phyloP scores from a whole-genome alignment of 2,888 invertebrate genomes.

The Exocentrus adspersus region DNA sequence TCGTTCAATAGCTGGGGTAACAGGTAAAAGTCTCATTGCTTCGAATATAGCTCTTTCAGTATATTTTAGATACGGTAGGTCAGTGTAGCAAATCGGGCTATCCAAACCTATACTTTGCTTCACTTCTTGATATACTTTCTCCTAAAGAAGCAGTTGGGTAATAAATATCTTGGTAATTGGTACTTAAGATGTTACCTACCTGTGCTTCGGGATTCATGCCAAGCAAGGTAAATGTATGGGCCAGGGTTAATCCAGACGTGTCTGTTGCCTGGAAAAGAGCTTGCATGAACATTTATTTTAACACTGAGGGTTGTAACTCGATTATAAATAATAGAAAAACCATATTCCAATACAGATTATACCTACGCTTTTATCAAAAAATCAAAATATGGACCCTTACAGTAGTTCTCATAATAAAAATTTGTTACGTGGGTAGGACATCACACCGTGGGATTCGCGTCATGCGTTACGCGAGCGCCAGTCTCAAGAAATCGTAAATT shows the following conservation, averaged over 20 bases:
- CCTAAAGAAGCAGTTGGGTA: slow-evolving; percentile 20
- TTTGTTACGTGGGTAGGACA: too few species aligned
- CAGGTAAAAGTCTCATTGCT: slow-evolving; percentile 38
- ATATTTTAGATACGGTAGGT: slow-evolving; percentile 37
- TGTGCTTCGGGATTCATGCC: slow-evolving; percentile 40
- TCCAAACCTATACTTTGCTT: slow-evolving; percentile 29
- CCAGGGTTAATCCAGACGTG: slow-evolving; percentile 37
- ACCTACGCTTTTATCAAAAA: too few species aligned
- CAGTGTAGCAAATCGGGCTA: slow-evolving; percentile 30
- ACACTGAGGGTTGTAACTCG: too few species aligned
- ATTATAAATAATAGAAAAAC: not conserved
- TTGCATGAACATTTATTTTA: too few species aligned
- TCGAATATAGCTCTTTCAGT: slow-evolving; percentile 37
- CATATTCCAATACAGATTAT: too few species aligned
- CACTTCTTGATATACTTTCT: slow-evolving; percentile 39
- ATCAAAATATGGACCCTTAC: too few species aligned
- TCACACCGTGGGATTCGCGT: too few species aligned
- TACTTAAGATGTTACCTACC: slow-evolving; percentile 20
- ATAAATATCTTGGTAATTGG: not conserved
- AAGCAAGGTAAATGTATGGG: slow-evolving; percentile 34
- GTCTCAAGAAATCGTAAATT: too few species aligned
- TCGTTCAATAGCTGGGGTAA: slow-evolving; percentile 32
- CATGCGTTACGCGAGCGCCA: too few species aligned
- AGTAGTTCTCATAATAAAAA: too few species aligned
- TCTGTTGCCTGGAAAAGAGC: slow-evolving; percentile 37